Base-by-base conservation (phyloP, 2,113 vertebrate genomes). In the Trematomus loennbergii region DNA sequence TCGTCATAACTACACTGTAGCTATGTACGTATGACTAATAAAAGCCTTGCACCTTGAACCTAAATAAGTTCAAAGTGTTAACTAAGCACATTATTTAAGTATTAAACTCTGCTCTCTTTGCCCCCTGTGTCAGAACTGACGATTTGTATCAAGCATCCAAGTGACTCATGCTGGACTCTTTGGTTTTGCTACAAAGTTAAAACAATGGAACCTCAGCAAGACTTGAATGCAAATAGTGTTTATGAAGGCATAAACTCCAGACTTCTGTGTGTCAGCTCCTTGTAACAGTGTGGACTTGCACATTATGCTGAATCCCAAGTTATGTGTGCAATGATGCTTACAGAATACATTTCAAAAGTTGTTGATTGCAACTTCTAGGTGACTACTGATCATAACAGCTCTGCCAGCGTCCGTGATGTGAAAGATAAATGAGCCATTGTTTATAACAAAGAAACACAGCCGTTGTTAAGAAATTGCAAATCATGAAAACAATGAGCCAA, bases 321-420 rank as follows among this genome's bases (percentile, higher is more conserved):
- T 78, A 86, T 68, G 79, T 72, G 75, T 72, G 62, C 83, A 75
- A 73, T 75, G 79, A 88, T 78, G 87, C 88, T 54, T 61, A 46
- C 72, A 88, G 81, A 87, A 89, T 83, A 79, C 69, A 89, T 84
- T 85, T 70, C 60, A 83, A 75, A 83, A 70, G 55, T 53, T 74
- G 72, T 61, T 83, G 81, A 82, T 75, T 80, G 67, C 59, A 73
- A 75, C 52, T 63, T 84, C 81, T 43, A 63, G 71, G 58, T 17
- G 54, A 72, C 49, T 82, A 46, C 71, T 79, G 59, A 64, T 76
- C 25, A 70, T 50, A 78, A 81, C 12, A 71, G 53, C 53, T 68
- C 45, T 43, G 25, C 43, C 16, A 49, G 48, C 20, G 46, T 72
- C 52, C 52, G 43, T 61, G 61, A 73, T 20, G 9, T 50, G 33